These are phyloP conservation scores for Nyctalus aviator DNA, from an alignment of 2,797 vertebrate genomes.

Conservation along the genomic window DNA sequence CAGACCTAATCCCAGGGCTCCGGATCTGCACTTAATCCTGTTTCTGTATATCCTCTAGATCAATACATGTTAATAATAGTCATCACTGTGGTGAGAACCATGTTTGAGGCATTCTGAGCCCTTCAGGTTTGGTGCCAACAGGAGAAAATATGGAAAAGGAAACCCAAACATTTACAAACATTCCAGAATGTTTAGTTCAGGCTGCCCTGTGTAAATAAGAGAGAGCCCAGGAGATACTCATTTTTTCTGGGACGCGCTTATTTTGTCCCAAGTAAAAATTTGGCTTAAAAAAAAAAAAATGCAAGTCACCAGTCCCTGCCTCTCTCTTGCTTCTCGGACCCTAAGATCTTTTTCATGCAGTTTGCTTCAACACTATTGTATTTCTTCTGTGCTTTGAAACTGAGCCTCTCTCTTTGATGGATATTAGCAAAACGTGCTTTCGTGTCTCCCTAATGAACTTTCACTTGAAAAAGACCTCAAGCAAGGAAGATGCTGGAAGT, in stretches of 20 bases:
- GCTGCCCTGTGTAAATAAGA: constrained; percentile 26
- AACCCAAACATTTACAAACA: constrained; percentile 74
- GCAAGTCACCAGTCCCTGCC: not conserved
- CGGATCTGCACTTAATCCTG: constrained; percentile 37
- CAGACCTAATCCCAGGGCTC: constrained; percentile 39
- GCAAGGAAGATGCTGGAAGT: constrained; percentile 72
- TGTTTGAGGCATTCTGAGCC: constrained; percentile 34
- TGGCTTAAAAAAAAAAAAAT: not conserved
- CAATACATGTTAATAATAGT: constrained; percentile 55
- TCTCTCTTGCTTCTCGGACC: constrained; percentile 25
- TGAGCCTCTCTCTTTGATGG: constrained; percentile 60
- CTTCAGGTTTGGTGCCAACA: constrained; percentile 63
- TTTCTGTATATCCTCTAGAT: constrained; percentile 43
- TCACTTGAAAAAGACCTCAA: constrained; percentile 62
- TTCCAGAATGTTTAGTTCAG: constrained; percentile 58
- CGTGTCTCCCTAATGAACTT: constrained; percentile 69
- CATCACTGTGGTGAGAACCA: not conserved
- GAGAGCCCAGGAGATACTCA: constrained; percentile 1
- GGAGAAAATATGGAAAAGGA: constrained; percentile 67
- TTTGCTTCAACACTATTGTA: constrained; percentile 59
- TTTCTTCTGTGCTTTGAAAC: constrained; percentile 73
- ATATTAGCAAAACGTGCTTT: constrained; percentile 72
- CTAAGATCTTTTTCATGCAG: constrained; percentile 9
- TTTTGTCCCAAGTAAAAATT: constrained; percentile 54
- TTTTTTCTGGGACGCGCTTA: constrained; percentile 60